A percentile compares a stretch with the other conserved stretches of the same genome.
Conservation (phyloP, 37 sponge, comb jelly and placozoan genomes). For the Agelas oroides region DNA sequence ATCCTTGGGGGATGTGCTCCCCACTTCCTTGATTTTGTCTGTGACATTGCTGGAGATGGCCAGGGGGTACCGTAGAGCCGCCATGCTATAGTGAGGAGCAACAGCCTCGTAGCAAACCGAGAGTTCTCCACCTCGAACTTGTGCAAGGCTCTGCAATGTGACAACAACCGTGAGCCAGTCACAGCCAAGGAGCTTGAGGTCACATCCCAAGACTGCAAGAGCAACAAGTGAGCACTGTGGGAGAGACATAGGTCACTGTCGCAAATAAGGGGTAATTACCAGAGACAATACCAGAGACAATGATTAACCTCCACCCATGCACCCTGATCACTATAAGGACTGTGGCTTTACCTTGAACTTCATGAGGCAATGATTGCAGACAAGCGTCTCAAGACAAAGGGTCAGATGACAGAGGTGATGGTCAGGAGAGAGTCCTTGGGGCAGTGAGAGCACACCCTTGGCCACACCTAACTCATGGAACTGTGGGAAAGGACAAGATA, state of each 20-base stretch:
- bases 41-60: background rate
- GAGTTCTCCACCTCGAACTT: conserved; percentile 52
- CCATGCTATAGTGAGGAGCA: conserved; percentile 34
- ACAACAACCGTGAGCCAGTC: conserved; percentile 58
- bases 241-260: background rate
- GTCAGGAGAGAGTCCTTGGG: conserved; percentile 45
- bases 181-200: conserved; percentile 62
- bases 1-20: no score
- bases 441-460: conserved; percentile 44
- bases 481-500: conserved; percentile 23
- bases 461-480: conserved; percentile 50
- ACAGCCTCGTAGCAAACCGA: conserved; percentile 75
- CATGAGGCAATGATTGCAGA: conserved; percentile 57
- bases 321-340: no score
- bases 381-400: conserved; percentile 40
- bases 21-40: no score
- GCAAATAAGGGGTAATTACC: no score
- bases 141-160: conserved; percentile 26
- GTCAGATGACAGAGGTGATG: conserved; percentile 50
- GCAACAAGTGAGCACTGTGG: conserved; percentile 58
- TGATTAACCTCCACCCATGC: no score
- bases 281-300: no score
- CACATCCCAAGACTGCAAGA: conserved; percentile 71
- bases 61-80: conserved; percentile 33
- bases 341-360: conserved; percentile 35